phyloP scores from a whole-genome alignment of 2,888 invertebrate species.

The Flexamia atlantica region DNA sequence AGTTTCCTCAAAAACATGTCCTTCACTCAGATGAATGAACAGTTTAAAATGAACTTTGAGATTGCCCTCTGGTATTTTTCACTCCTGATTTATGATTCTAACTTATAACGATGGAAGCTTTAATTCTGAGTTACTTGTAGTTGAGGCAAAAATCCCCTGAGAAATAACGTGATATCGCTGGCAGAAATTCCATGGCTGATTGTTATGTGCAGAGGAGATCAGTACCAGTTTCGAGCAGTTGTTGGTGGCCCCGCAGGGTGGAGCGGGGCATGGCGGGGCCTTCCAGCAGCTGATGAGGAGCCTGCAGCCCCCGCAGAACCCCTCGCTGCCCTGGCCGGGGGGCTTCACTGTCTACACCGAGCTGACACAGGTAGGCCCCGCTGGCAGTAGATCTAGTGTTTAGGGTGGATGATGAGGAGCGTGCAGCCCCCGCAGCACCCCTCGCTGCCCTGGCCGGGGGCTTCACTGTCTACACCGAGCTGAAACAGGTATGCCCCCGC shows the following conservation, averaged over 20 bases:
- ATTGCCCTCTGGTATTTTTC: too few relatives aligned
- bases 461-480: conserved; percentile 20
- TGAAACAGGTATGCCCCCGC: conserved; percentile 20
- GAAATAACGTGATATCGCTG: too few relatives aligned
- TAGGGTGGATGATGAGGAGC: conserved; percentile 28
- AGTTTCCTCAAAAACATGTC: too few relatives aligned
- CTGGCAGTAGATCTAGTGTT: too few relatives aligned
- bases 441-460: conserved; percentile 1
- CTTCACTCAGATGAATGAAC: too few relatives aligned
- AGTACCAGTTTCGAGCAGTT: conserved; percentile 22
- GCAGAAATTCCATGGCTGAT: too few relatives aligned
- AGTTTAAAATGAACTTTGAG: too few relatives aligned
- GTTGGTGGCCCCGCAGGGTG: conserved; percentile 15
- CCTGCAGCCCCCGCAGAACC: conserved; percentile 8
- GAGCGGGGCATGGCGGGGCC: conserved; percentile 14
- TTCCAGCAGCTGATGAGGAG: conserved; percentile 34
- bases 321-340: background rate
- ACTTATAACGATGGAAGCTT: too few relatives aligned
- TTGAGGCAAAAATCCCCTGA: too few relatives aligned
- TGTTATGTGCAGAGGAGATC: conserved; percentile 16
- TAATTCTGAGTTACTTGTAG: too few relatives aligned
- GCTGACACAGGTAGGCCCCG: conserved; percentile 31
- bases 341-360: conserved; percentile 12
- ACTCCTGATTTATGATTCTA: too few relatives aligned
- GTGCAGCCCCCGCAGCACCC: conserved; percentile 5